Evolutionary conservation across 1,140 invertebrate species (phyloP).

Genomic region (Bursaphelenchus mucronatus): DNA sequence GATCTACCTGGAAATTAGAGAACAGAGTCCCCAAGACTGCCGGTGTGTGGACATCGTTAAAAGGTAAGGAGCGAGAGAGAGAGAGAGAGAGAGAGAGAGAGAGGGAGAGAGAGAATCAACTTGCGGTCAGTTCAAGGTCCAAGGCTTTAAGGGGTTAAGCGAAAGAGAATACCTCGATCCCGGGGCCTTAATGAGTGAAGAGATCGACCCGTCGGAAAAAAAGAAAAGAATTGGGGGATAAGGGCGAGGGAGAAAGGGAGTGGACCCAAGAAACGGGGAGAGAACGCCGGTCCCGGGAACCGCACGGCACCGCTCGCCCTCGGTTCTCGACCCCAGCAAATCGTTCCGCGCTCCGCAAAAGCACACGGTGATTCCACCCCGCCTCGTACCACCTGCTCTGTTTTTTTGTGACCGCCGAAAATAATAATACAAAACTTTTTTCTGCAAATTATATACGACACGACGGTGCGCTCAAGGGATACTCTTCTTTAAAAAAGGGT

Average conservation of each 20-base stretch:
- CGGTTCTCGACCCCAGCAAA: too few species aligned
- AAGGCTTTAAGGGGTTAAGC: not conserved
- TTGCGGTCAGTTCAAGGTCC: constrained; percentile 3
- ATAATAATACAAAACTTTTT: not conserved
- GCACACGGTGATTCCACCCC: too few species aligned
- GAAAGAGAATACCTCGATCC: constrained; percentile 4
- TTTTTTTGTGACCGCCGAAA: not conserved
- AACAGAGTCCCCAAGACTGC: constrained; percentile 31
- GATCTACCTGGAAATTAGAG: constrained; percentile 22
- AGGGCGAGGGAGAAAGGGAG: too few species aligned
- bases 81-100: constrained; percentile 7
- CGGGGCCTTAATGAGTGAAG: not conserved
- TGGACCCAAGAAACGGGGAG: too few species aligned
- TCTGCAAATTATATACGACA: too few species aligned
- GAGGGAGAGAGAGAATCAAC: constrained; percentile 14
- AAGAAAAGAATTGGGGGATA: too few species aligned
- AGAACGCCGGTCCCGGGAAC: too few species aligned
- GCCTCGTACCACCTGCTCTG: too few species aligned
- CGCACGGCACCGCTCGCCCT: not conserved
- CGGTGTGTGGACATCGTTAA: constrained; percentile 36
- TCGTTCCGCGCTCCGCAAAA: too few species aligned
- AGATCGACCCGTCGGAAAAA: too few species aligned
- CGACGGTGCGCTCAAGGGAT: too few species aligned
- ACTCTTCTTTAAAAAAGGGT: too few species aligned
- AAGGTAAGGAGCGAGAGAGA: constrained; percentile 25